Base-by-base conservation (phyloP, 2,797 vertebrate genomes). In the Dendrocincla tyrannina region DNA sequence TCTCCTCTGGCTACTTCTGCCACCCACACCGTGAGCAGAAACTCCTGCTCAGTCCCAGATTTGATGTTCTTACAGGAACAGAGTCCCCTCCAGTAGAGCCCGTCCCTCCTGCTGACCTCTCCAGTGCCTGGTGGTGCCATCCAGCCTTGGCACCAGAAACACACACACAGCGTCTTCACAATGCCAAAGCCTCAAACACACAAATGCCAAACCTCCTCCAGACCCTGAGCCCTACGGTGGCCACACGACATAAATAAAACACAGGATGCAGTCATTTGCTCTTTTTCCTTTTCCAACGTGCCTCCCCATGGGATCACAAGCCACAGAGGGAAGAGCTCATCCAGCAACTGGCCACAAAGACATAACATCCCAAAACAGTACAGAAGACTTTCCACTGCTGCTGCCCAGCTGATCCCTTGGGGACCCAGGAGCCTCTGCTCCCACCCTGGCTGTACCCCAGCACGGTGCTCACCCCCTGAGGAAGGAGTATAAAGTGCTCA, bases 401-500 rank as follows among this genome's bases (percentile, higher is more conserved):
- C 64, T 88, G 49, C 49, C 86, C 67, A 15, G 74, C 78, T 76
- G 58, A 55, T 28, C 42, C 19, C 16, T 35, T 42, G 47, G 84
- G 55, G 49, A 39, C 1, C 13, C 2, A 6, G 59, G n/a, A 88
- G 24, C 33, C 41, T 82, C 9, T 0, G 37, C 28, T 50, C 66
- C 66, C 7, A 1, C 59, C 52, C n/a, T 56, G 85, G 62, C 85
- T 59, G 56, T 25, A 35, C 39, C 74, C 80, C 89, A 89, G 78
- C 74, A 46, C 0, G 2, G 53, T 66, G 70, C 46, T 44, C 56
- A 68, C 66, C 66, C 88, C 88, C 94, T 88, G 92, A 89, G 92
- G 91, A 92, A 88, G 79, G 87, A 83, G 13, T 33, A 44, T 89
- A 87, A 96, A 94, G 91, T 95, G 95, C 95, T 83, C 32, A 4